Conservation (phyloP, 2,888 invertebrate genomes). For the Unio pictorum region DNA sequence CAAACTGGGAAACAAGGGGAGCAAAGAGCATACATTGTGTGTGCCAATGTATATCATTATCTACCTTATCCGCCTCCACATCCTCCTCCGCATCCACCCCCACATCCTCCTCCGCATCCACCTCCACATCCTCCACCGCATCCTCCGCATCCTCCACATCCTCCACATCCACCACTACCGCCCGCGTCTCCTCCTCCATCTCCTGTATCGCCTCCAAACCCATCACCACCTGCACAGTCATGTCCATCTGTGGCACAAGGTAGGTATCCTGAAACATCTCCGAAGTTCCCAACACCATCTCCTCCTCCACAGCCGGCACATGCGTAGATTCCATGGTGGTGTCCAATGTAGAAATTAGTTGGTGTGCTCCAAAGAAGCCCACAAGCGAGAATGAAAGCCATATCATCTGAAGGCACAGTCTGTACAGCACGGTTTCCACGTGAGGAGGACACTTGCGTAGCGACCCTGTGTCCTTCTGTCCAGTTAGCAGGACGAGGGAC, state of each 20-base stretch:
- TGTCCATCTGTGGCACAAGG: slow-evolving; percentile 1
- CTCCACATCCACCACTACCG: slow-evolving; percentile 6
- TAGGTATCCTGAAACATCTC: background rate
- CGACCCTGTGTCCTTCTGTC: slow-evolving; percentile 6
- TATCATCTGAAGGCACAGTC: slow-evolving; percentile 48
- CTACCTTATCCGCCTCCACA: too few species aligned
- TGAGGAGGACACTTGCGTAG: background rate
- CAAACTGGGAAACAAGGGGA: too few species aligned
- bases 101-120: slow-evolving; percentile 4
- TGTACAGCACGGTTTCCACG: slow-evolving; percentile 25
- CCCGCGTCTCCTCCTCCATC: background rate
- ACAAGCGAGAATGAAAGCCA: slow-evolving; percentile 69
- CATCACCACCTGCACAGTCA: slow-evolving; percentile 1
- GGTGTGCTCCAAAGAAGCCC: slow-evolving; percentile 68
- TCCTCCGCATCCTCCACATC: slow-evolving; percentile 10
- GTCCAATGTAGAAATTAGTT: slow-evolving; percentile 47
- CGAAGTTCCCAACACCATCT: slow-evolving; percentile 1
- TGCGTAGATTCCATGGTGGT: background rate
- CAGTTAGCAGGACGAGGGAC: slow-evolving; percentile 66
- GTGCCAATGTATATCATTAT: too few species aligned
- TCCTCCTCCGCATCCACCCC: too few species aligned
- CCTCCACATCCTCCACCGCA: slow-evolving; percentile 5
- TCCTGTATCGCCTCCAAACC: background rate
- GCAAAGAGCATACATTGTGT: too few species aligned
- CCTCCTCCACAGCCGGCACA: slow-evolving; percentile 2